Evolutionary conservation across 2,113 vertebrate species (phyloP).

Genomic region (Rhynchopsitta pachyrhyncha): DNA sequence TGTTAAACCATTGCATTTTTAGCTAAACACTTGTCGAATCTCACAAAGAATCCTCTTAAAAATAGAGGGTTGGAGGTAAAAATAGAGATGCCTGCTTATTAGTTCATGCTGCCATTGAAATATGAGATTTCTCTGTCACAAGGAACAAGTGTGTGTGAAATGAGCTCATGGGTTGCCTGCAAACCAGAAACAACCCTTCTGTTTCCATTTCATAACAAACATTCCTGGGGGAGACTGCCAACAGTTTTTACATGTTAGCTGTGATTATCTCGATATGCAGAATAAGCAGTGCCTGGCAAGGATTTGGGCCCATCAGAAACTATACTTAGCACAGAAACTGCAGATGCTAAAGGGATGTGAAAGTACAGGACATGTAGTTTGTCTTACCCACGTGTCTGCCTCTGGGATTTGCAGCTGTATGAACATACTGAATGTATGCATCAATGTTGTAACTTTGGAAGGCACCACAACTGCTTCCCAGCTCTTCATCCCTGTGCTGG

Average conservation of each 20-base stretch:
- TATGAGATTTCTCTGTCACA: not conserved
- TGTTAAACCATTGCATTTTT: accelerated
- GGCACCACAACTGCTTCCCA: accelerated
- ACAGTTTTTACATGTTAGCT: not conserved
- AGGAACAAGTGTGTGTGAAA: not conserved
- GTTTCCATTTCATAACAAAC: not conserved
- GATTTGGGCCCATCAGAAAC: not conserved
- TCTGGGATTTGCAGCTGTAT: not conserved
- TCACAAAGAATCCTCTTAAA: not conserved
- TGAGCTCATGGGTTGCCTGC: not conserved
- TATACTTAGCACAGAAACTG: not conserved
- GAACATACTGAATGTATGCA: accelerated
- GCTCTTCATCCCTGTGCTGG: accelerated
- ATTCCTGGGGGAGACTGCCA: not conserved
- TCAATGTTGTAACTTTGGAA: not conserved
- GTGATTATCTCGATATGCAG: not conserved
- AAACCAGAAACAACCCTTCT: not conserved
- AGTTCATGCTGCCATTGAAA: not conserved
- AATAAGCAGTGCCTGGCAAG: not conserved
- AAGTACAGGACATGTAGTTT: accelerated
- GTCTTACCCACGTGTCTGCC: not conserved
- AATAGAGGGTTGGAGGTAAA: not conserved
- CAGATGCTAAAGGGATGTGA: not conserved
- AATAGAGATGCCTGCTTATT: not conserved
- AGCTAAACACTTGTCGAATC: too few relatives aligned